Evolutionary conservation across 30 jellyfish, hydroid and myxozoan species (phyloP), one percentile per base, ranked within the genome.

Genomic region (Phacellophora camtschatica): DNA sequence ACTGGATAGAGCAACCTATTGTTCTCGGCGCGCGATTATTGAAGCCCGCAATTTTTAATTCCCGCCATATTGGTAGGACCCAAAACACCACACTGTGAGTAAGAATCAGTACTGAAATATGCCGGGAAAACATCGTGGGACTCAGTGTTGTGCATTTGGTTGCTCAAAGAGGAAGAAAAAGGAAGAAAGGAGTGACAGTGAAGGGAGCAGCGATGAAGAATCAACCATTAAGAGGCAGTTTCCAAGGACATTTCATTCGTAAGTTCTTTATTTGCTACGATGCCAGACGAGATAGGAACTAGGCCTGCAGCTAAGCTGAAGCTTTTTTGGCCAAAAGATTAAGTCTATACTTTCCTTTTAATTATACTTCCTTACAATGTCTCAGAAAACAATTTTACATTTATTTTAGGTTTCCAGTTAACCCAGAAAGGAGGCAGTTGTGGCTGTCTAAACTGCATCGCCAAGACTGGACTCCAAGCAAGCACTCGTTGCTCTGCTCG

Each of bases 401-500:
- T 4, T 7, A 46, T 4, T 2, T 46, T 27, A 46, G 59, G 59
- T 46, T 46, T 46, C 59, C 59, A 46, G 19, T 7, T 46, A 27
- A 46, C 20, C 59, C 24, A 1, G 59, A 46, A 46, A 46, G 20
- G 59, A 46, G 4, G 20, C 59, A 46, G 4, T 15, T 2, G 22
- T 46, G 59, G 59, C 20, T 46, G 77, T 18, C 11, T 18, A 27
- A 23, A 0, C 53, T 74, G 65, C 78, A 55, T 41, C 61, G 88
- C 20, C 65, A 53, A 32, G 81, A 74, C 69, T 74, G 88, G 88
- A 56, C 23, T 6, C 88, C 88, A 18, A 16, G 66, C 19, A 32
- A 53, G 12, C 39, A 74, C 28, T 74, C 88, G 32, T 10, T 64
- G 34, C 53, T 74, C 35, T 74, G 88, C 46, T 74, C 78, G 13